A percentile compares a stretch with the other conserved stretches of the same genome.
phyloP scores from a whole-genome alignment of 2,888 invertebrate genomes.

The Callinectes sapidus region DNA sequence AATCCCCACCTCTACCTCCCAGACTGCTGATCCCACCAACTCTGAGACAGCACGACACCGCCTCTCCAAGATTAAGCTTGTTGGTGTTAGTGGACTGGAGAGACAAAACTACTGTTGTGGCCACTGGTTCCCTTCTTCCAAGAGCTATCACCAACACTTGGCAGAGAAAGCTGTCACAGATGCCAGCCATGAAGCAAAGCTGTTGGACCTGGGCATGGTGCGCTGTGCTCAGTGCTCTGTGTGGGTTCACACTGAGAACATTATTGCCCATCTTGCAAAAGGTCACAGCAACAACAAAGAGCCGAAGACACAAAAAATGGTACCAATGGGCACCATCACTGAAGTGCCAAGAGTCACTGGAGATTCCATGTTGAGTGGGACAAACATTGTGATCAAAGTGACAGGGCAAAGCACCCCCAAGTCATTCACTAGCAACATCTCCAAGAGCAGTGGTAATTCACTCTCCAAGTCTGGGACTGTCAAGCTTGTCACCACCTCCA shows the following conservation, averaged over 20 bases:
- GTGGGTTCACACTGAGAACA: constrained; percentile 58
- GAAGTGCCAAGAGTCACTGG: background rate
- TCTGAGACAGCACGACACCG: constrained; percentile 24
- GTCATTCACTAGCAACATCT: background rate
- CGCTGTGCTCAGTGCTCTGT: constrained; percentile 55
- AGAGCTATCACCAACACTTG: constrained; percentile 57
- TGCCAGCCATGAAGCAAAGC: constrained; percentile 53
- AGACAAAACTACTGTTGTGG: constrained; percentile 62
- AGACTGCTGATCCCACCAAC: background rate
- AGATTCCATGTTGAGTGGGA: constrained; percentile 34
- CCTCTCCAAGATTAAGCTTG: constrained; percentile 49
- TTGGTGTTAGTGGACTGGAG: constrained; percentile 40
- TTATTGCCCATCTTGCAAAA: constrained; percentile 59
- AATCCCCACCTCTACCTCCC: constrained; percentile 28
- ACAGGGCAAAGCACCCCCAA: constrained; percentile 45
- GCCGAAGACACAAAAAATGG: constrained; percentile 17
- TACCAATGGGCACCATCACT: background rate
- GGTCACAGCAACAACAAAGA: constrained; percentile 58
- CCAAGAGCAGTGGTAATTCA: background rate
- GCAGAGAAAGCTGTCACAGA: constrained; percentile 55
- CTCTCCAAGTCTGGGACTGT: constrained; percentile 41
- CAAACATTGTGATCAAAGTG: constrained; percentile 61
- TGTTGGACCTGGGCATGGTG: constrained; percentile 64
- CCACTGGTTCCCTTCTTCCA: constrained; percentile 59
- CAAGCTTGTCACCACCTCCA: constrained; percentile 46